Percentiles rank a stretch among this genome's conserved stretches.
Evolutionary conservation across 2,888 invertebrate genomes (phyloP).

Genomic region (Pollenia griseotomentosa): DNA sequence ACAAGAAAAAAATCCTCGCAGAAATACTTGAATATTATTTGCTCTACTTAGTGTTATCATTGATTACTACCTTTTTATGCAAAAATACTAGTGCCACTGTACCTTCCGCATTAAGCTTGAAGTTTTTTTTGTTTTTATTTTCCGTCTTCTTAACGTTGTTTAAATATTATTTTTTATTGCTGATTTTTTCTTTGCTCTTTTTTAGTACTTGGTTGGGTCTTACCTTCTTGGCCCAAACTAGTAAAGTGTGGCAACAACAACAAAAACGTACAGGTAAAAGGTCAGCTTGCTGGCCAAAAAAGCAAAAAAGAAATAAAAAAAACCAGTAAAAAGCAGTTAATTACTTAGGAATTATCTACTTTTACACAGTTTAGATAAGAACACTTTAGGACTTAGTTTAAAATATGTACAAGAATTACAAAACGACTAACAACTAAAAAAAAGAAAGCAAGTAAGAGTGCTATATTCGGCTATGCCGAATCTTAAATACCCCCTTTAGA

Average conservation of each 20-base stretch:
- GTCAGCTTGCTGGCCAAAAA: slow-evolving; percentile 45
- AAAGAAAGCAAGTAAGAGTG: background rate
- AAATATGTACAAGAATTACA: slow-evolving; percentile 26
- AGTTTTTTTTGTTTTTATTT: background rate
- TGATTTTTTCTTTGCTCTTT: slow-evolving; percentile 3
- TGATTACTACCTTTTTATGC: slow-evolving; percentile 53
- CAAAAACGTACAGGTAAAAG: slow-evolving; percentile 42
- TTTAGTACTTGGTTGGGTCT: slow-evolving; percentile 48
- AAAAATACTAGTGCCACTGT: background rate
- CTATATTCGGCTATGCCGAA: background rate
- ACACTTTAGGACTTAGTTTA: slow-evolving; percentile 61
- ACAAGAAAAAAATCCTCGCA: slow-evolving; percentile 18
- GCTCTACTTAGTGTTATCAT: slow-evolving; percentile 58
- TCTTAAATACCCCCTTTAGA: too few relatives aligned
- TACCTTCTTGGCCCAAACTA: slow-evolving; percentile 7
- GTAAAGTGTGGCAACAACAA: background rate
- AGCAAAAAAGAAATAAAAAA: slow-evolving; percentile 41
- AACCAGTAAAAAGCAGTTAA: slow-evolving; percentile 62
- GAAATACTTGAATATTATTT: slow-evolving; percentile 53
- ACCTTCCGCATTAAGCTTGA: background rate
- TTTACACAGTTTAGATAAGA: slow-evolving; percentile 69
- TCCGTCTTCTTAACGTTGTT: background rate
- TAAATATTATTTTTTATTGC: slow-evolving; percentile 46
- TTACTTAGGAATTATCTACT: slow-evolving; percentile 64
- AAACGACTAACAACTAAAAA: background rate